Conservation (phyloP, 2,113 vertebrate species). For the Sarotherodon lohbergeri region DNA sequence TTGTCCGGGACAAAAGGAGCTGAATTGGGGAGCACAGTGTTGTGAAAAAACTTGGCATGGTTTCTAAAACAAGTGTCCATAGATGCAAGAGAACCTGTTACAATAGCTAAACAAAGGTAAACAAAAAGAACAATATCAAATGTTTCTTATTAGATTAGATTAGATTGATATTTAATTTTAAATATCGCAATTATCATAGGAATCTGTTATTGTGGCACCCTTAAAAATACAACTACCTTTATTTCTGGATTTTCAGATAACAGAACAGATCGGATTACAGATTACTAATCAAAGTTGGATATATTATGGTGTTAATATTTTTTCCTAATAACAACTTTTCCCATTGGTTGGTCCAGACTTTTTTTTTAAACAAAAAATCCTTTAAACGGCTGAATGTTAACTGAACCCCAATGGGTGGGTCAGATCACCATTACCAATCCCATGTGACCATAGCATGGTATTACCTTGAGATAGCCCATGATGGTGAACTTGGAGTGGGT, state of each 20-base stretch:
- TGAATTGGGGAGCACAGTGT: not conserved
- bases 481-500: too few relatives aligned
- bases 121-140: not conserved
- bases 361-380: too few relatives aligned
- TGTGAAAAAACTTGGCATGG: not conserved
- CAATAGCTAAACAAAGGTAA: not conserved
- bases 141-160: rapidly evolving
- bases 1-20: not conserved
- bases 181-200: not conserved
- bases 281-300: not conserved
- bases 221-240: not conserved
- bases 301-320: too few relatives aligned
- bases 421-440: too few relatives aligned
- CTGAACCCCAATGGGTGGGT: too few relatives aligned
- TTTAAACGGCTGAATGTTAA: too few relatives aligned
- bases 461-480: not conserved
- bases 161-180: not conserved
- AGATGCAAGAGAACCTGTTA: not conserved
- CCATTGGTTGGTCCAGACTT: too few relatives aligned
- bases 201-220: not conserved
- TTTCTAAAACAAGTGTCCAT: not conserved
- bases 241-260: too few relatives aligned
- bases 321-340: too few relatives aligned
- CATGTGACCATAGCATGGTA: not conserved
- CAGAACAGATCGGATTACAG: not conserved